Percentiles rank a stretch among this genome's conserved stretches.
These are phyloP conservation scores for Dreissena rostriformis DNA, from an alignment of 1,140 invertebrate genomes.

Conservation along the genomic window DNA sequence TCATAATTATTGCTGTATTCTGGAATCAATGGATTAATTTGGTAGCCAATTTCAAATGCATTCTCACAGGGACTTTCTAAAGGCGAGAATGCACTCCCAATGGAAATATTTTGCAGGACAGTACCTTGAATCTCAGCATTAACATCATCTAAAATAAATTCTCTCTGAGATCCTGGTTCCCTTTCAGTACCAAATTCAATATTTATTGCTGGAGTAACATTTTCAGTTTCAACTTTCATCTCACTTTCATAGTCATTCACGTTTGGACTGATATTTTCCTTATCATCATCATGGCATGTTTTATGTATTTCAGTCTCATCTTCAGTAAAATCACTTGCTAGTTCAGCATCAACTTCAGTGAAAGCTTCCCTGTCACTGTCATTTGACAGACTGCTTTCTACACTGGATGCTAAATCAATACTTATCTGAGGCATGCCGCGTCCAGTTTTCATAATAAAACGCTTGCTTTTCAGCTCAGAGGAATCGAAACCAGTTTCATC, in stretches of 20 bases:
- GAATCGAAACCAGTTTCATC: background rate
- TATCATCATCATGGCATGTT: background rate
- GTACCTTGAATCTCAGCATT: constrained; percentile 44
- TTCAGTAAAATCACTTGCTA: background rate
- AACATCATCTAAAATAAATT: background rate
- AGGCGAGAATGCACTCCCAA: constrained; percentile 49
- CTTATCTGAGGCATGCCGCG: background rate
- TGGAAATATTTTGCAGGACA: constrained; percentile 42
- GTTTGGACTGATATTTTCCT: background rate
- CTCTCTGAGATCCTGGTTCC: too few relatives aligned
- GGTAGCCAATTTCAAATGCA: constrained; percentile 27
- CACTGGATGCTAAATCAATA: constrained; percentile 2
- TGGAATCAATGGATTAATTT: constrained; percentile 34
- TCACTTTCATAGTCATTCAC: too few relatives aligned
- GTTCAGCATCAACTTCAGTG: constrained; percentile 41
- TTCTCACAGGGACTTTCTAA: constrained; percentile 50
- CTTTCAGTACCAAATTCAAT: too few relatives aligned
- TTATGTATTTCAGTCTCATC: background rate
- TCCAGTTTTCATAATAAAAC: background rate
- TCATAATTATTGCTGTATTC: constrained; percentile 4
- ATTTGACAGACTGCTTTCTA: constrained; percentile 3
- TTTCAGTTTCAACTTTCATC: too few relatives aligned
- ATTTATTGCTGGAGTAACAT: too few relatives aligned
- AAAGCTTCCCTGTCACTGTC: constrained; percentile 34
- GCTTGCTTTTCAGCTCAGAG: background rate